Evolutionary conservation across 2,888 invertebrate species (phyloP).

Genomic region (Tinea trinotella): DNA sequence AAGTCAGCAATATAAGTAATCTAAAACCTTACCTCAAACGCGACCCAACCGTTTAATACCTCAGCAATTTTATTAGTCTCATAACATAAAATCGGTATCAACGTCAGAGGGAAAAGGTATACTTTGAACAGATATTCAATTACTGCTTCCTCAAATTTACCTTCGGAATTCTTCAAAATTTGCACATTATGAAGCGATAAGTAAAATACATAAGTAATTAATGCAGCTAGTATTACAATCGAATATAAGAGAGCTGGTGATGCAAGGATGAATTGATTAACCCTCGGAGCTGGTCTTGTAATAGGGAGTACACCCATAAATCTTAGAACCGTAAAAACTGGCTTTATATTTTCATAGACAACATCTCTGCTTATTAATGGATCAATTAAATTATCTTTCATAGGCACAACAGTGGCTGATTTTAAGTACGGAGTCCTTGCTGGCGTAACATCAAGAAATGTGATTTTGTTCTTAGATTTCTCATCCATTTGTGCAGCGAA

Average conservation of each 20-base stretch:
- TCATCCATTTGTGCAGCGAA: conserved; percentile 39
- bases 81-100: conserved; percentile 77
- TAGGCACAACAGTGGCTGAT: conserved; percentile 43
- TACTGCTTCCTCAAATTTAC: conserved; percentile 81
- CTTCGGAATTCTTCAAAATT: conserved; percentile 73
- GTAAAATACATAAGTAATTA: conserved; percentile 72
- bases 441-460: conserved; percentile 59
- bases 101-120: conserved; percentile 76
- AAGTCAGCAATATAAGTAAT: neutral
- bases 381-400: conserved; percentile 44
- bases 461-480: conserved; percentile 39
- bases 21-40: conserved; percentile 79
- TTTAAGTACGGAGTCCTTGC: conserved; percentile 40
- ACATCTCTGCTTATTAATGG: conserved; percentile 49
- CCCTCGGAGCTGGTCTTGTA: conserved; percentile 58
- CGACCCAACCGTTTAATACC: conserved; percentile 76
- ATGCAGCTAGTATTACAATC: conserved; percentile 52
- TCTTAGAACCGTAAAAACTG: conserved; percentile 55
- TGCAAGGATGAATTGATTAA: conserved; percentile 58
- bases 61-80: conserved; percentile 76
- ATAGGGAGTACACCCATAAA: conserved; percentile 76
- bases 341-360: conserved; percentile 60
- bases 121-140: conserved; percentile 83
- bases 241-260: conserved; percentile 75
- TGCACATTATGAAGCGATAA: conserved; percentile 75